phyloP scores from a whole-genome alignment of 2,797 vertebrate species.

The Chelon auratus region DNA sequence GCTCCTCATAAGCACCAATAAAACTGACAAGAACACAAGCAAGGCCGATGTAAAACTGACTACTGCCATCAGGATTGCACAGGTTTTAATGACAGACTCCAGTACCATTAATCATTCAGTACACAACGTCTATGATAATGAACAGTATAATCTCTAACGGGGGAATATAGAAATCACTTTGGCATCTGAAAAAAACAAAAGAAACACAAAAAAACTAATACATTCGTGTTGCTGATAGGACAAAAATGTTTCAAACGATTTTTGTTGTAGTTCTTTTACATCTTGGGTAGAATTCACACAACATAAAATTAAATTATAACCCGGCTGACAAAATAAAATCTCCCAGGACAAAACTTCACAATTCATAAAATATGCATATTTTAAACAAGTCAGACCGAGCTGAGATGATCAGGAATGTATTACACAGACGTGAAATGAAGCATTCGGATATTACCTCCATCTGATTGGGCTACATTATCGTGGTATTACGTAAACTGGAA shows the following conservation, averaged over 20 bases:
- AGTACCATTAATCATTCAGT: slow-evolving; percentile 41
- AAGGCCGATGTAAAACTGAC: slow-evolving; percentile 35
- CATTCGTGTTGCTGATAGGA: slow-evolving; percentile 47
- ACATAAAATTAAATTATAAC: slow-evolving; percentile 12
- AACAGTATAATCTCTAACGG: slow-evolving; percentile 42
- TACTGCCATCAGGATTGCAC: slow-evolving; percentile 39
- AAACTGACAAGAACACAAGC: slow-evolving; percentile 32
- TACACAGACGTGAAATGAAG: slow-evolving; percentile 11
- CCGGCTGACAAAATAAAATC: slow-evolving; percentile 8
- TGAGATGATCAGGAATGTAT: slow-evolving; percentile 33
- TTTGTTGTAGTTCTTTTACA: slow-evolving; percentile 1
- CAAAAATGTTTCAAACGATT: slow-evolving; percentile 33
- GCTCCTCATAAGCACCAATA: slow-evolving; percentile 26
- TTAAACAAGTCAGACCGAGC: not conserved
- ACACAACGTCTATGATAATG: slow-evolving; percentile 10
- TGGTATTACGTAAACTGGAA: slow-evolving; percentile 6
- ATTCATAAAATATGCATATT: not conserved
- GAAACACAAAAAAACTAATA: slow-evolving; percentile 35
- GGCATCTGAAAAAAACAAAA: slow-evolving; percentile 34
- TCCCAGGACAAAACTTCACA: not conserved
- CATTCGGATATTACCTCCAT: not conserved
- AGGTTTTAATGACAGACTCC: slow-evolving; percentile 66
- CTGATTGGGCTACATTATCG: not conserved
- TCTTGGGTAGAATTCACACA: not conserved
- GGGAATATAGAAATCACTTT: slow-evolving; percentile 22